These are phyloP conservation scores for Diachasma alloeum DNA, from an alignment of 1,140 invertebrate species.

Conservation along the genomic window DNA sequence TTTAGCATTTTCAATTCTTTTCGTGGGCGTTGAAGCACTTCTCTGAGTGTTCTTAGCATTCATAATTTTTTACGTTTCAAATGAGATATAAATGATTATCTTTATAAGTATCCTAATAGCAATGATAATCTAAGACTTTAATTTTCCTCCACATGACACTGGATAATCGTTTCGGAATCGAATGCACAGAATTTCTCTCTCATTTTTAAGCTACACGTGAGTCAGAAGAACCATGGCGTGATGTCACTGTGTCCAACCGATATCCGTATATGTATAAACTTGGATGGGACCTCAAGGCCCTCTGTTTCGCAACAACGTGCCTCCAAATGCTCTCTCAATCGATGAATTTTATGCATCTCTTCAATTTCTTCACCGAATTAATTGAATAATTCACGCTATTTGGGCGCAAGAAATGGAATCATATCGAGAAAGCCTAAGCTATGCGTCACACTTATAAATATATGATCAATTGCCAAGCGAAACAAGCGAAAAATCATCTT, in stretches of 20 bases:
- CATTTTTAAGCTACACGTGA: slow-evolving; percentile 2
- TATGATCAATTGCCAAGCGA: not conserved
- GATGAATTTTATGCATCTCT: not conserved
- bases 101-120: not conserved
- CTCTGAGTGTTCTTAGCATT: not conserved
- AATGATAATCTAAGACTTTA: not conserved
- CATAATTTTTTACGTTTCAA: not conserved
- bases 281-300: slow-evolving; percentile 46
- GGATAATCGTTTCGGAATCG: too few relatives aligned
- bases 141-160: too few relatives aligned
- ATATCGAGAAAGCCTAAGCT: not conserved
- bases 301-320: slow-evolving; percentile 37
- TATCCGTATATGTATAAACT: slow-evolving; percentile 56
- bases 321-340: not conserved
- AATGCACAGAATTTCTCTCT: not conserved
- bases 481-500: slow-evolving; percentile 2
- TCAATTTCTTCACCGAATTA: not conserved
- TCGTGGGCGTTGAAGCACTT: not conserved
- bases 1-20: not conserved
- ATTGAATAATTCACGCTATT: not conserved
- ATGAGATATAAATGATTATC: not conserved
- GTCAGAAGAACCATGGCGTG: slow-evolving; percentile 32
- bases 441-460: slow-evolving; percentile 4
- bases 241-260: slow-evolving; percentile 47
- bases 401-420: too few relatives aligned